These are phyloP conservation scores for Sphaeramia orbicularis DNA, from an alignment of 2,797 vertebrate genomes.

Conservation along the genomic window DNA sequence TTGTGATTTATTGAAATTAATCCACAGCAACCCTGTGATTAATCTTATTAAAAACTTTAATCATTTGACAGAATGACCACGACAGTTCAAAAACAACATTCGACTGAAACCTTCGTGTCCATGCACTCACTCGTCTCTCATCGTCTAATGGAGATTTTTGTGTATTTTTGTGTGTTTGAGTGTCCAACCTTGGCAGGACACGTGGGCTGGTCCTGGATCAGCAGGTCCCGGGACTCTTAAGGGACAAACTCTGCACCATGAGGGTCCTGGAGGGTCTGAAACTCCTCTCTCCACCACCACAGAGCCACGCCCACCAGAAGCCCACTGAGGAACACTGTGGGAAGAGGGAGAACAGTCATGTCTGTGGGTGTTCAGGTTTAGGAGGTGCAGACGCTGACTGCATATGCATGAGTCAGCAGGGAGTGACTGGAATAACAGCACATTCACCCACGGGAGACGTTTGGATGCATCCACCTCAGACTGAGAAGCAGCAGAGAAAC, in stretches of 20 bases:
- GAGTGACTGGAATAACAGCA: background rate
- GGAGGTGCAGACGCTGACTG: background rate
- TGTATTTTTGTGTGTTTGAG: background rate
- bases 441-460: too few species aligned
- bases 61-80: too few species aligned
- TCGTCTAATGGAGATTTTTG: too few species aligned
- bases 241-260: constrained; percentile 56
- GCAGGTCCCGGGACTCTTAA: constrained; percentile 83
- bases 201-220: constrained; percentile 47
- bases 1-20: too few species aligned
- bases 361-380: too few species aligned
- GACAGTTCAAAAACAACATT: too few species aligned
- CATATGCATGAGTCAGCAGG: constrained; percentile 19
- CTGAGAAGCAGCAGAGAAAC: background rate
- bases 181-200: constrained; percentile 61
- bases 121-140: too few species aligned
- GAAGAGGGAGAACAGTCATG: constrained; percentile 14
- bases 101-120: too few species aligned
- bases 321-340: constrained; percentile 72
- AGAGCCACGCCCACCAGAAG: constrained; percentile 64
- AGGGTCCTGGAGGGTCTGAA: constrained; percentile 41
- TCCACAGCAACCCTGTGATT: too few species aligned
- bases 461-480: background rate
- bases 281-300: constrained; percentile 75
- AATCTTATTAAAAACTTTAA: too few species aligned